Conservation (phyloP, 2,888 invertebrate genomes). For the Platerodrilus igneus region DNA sequence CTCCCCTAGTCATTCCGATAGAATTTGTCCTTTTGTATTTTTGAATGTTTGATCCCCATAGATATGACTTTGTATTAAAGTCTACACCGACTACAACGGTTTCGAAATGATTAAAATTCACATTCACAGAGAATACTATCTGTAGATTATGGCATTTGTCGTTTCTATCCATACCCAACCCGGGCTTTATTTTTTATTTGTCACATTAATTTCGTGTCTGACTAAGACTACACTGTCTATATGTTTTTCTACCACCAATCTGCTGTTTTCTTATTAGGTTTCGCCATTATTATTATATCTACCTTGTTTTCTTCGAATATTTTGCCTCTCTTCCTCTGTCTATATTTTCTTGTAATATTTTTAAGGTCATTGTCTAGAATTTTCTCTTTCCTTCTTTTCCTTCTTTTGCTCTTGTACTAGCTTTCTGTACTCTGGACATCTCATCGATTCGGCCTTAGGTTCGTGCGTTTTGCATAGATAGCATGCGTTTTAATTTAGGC, state of each 20-base stretch:
- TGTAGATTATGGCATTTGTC: background rate
- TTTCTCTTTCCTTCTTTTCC: background rate
- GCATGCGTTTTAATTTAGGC: background rate
- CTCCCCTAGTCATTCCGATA: background rate
- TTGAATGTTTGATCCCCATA: background rate
- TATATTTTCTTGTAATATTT: background rate
- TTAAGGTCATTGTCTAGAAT: background rate
- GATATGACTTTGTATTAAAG: too few relatives aligned
- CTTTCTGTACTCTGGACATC: background rate
- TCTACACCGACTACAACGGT: too few relatives aligned
- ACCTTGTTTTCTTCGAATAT: background rate
- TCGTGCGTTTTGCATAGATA: background rate
- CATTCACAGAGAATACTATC: background rate
- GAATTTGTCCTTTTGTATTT: background rate
- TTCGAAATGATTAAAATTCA: background rate
- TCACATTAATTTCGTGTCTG: too few relatives aligned
- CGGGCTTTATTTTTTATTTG: background rate
- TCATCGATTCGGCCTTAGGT: conserved; percentile 1
- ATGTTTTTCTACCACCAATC: background rate
- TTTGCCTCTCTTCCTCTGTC: background rate
- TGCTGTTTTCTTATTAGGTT: background rate
- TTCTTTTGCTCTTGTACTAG: background rate
- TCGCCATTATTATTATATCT: background rate
- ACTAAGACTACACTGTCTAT: too few relatives aligned
- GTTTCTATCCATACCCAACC: background rate